phyloP scores from a whole-genome alignment of 2,797 vertebrate species.

The Phoebastria nigripes region DNA sequence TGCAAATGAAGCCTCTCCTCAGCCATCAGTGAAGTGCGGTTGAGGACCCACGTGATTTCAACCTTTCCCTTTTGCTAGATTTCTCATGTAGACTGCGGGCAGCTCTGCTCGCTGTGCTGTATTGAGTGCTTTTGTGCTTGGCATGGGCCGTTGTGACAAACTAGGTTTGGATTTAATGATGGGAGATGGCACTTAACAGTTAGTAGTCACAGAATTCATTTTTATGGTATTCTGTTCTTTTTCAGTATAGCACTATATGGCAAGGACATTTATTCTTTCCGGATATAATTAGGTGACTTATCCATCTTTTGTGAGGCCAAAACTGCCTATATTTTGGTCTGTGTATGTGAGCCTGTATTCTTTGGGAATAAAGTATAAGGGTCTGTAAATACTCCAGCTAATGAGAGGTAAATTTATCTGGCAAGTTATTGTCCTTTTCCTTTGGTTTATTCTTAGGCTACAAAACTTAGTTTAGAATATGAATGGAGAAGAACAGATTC shows the following conservation, averaged over 20 bases:
- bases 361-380: neutral
- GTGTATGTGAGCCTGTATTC: neutral
- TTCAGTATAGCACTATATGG: neutral
- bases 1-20: neutral
- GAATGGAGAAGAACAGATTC: neutral
- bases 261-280: neutral
- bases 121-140: neutral
- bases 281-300: neutral
- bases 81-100: neutral
- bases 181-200: neutral
- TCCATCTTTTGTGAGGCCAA: neutral
- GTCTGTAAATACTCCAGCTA: neutral
- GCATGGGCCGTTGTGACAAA: neutral
- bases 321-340: constrained; percentile 30
- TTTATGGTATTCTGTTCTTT: neutral
- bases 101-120: neutral
- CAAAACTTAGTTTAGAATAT: neutral
- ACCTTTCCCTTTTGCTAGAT: neutral
- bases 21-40: neutral
- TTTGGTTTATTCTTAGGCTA: constrained; percentile 31
- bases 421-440: constrained; percentile 1
- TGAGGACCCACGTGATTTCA: accelerated
- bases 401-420: neutral
- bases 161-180: neutral
- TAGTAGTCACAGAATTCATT: neutral